A percentile compares a stretch with the other conserved stretches of the same genome.
Evolutionary conservation across 2,888 invertebrate genomes (phyloP).

Genomic region (Chelonus formosanus): DNA sequence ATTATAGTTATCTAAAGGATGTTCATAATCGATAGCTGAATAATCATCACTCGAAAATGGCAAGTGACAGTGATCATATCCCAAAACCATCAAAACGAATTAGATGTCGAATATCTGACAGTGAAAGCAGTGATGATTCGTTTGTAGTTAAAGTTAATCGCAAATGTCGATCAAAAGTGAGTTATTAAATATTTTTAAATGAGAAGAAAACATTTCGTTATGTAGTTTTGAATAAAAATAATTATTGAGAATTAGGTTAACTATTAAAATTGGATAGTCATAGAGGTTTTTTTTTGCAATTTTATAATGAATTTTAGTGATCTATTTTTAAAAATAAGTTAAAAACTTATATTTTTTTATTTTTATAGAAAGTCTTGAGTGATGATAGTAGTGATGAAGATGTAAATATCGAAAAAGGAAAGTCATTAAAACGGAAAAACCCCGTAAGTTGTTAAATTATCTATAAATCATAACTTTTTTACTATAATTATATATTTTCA

Average conservation of each 20-base stretch:
- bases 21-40: slow-evolving; percentile 20
- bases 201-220: neutral
- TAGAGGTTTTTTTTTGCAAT: too few species aligned
- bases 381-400: slow-evolving; percentile 62
- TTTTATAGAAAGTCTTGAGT: slow-evolving; percentile 69
- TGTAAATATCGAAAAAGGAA: slow-evolving; percentile 50
- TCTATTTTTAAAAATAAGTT: too few species aligned
- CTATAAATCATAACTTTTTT: neutral
- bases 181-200: slow-evolving; percentile 48
- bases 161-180: slow-evolving; percentile 45
- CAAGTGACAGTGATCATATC: slow-evolving; percentile 53
- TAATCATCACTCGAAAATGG: slow-evolving; percentile 43
- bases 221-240: too few species aligned
- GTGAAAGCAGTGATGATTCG: slow-evolving; percentile 54
- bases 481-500: neutral
- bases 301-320: too few species aligned
- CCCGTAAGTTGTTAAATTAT: slow-evolving; percentile 47
- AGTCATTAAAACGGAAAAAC: slow-evolving; percentile 48
- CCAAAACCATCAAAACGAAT: slow-evolving; percentile 52
- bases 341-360: slow-evolving; percentile 15
- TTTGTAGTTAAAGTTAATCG: slow-evolving; percentile 47
- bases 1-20: slow-evolving; percentile 22
- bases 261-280: too few species aligned
- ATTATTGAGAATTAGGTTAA: too few species aligned
- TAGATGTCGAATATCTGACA: slow-evolving; percentile 51